phyloP scores from a whole-genome alignment of 2,113 vertebrate genomes.

The Coreoperca whiteheadi region DNA sequence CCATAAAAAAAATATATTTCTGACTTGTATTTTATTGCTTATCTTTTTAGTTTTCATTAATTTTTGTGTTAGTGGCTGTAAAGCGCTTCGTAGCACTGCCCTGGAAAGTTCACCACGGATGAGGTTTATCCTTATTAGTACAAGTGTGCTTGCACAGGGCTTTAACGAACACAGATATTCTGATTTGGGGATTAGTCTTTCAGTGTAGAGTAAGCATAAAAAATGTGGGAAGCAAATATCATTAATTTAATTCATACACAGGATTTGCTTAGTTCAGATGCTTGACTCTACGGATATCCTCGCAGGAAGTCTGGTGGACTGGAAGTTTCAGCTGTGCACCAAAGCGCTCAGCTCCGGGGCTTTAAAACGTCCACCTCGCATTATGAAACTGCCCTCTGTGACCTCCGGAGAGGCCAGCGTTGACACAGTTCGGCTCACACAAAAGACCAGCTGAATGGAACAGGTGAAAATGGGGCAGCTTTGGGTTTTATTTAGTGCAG shows the following conservation, averaged over 20 bases:
- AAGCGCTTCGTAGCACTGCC: neutral
- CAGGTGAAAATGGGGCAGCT: slow-evolving; percentile 61
- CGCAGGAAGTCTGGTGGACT: neutral
- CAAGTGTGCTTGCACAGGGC: neutral
- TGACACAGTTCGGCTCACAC: slow-evolving; percentile 46
- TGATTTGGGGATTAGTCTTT: slow-evolving; percentile 18
- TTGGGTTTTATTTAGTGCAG: slow-evolving; percentile 51
- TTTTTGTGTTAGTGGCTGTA: neutral
- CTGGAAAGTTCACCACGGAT: neutral
- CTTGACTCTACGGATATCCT: slow-evolving; percentile 37
- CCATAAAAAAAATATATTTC: neutral
- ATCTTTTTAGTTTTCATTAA: neutral
- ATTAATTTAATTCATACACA: neutral
- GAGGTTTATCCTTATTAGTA: slow-evolving; percentile 4
- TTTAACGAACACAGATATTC: neutral
- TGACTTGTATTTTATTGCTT: slow-evolving; percentile 1
- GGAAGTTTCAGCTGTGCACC: slow-evolving; percentile 28
- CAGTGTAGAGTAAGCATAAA: slow-evolving; percentile 38
- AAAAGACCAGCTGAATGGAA: slow-evolving; percentile 53
- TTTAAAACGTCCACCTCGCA: slow-evolving; percentile 14
- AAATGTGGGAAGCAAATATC: slow-evolving; percentile 4
- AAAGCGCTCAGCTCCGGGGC: neutral
- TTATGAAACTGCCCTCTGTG: slow-evolving; percentile 33
- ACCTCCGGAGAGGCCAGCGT: slow-evolving; percentile 37
- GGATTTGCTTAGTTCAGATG: slow-evolving; percentile 5